Conservation (phyloP, 2,888 invertebrate genomes). For the Syrphus vitripennis region DNA sequence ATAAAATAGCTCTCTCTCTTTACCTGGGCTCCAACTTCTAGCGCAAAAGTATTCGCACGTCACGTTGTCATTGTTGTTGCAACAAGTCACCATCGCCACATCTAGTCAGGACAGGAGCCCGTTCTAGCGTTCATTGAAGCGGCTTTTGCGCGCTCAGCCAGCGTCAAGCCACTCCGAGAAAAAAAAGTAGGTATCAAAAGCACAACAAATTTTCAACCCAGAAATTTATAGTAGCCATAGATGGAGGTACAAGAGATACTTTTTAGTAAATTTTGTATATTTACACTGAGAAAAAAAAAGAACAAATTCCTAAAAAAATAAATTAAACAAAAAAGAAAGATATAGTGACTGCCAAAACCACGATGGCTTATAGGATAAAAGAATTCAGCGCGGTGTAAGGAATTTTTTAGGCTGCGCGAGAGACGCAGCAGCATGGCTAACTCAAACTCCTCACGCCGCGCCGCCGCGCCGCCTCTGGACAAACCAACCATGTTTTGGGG, state of each 20-base stretch:
- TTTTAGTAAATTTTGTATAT: neutral
- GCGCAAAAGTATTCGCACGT: conserved; percentile 51
- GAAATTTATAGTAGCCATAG: conserved; percentile 23
- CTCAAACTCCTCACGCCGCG: neutral
- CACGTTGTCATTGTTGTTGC: conserved; percentile 25
- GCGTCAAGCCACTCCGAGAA: conserved; percentile 3
- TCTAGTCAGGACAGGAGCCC: too few relatives aligned
- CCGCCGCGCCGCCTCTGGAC: neutral
- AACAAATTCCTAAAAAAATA: conserved; percentile 1
- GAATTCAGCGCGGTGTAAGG: conserved; percentile 66
- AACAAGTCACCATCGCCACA: neutral
- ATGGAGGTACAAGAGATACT: conserved; percentile 51
- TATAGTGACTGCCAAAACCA: conserved; percentile 37
- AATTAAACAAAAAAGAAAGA: neutral
- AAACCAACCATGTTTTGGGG: conserved; percentile 39
- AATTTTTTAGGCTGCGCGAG: conserved; percentile 44
- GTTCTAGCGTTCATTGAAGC: conserved; percentile 37
- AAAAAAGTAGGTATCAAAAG: conserved; percentile 35
- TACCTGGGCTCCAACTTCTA: conserved; percentile 32
- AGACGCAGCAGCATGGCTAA: conserved; percentile 39
- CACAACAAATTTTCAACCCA: conserved; percentile 39
- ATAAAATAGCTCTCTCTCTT: conserved; percentile 16
- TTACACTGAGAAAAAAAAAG: conserved; percentile 10
- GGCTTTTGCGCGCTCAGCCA: conserved; percentile 14
- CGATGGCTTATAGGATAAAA: conserved; percentile 44